Percentiles rank a stretch among this genome's conserved stretches.
phyloP scores from a whole-genome alignment of 2,113 vertebrate species.

The Notarius lentiginosus region DNA sequence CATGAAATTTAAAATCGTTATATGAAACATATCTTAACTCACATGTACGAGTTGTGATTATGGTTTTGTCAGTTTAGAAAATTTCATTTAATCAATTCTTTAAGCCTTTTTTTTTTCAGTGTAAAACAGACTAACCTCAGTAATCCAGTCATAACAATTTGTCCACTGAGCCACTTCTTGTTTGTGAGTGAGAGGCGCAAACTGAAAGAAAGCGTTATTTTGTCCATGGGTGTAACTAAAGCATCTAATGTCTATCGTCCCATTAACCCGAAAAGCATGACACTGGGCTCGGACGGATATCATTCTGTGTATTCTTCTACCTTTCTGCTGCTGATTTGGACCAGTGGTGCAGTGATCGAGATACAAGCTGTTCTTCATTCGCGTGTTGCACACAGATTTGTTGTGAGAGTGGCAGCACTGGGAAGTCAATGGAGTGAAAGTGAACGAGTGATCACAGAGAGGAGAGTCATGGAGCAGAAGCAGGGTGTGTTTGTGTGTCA shows the following conservation, averaged over 20 bases:
- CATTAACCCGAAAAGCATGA: background rate
- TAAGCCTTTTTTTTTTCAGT: background rate
- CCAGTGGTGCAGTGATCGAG: background rate
- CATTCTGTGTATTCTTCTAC: background rate
- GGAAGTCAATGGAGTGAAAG: background rate
- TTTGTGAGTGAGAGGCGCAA: background rate
- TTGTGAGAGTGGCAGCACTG: background rate
- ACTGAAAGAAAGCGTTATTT: background rate
- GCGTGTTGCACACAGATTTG: background rate
- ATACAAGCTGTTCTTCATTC: background rate
- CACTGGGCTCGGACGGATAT: background rate
- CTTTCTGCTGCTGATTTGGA: background rate
- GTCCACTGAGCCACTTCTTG: background rate
- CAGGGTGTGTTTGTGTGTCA: background rate
- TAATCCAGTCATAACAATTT: background rate
- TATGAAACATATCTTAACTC: background rate
- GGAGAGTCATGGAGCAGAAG: background rate
- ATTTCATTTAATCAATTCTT: background rate
- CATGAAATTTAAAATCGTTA: background rate
- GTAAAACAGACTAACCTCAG: background rate
- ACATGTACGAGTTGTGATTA: background rate
- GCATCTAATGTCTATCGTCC: background rate
- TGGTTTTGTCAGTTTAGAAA: background rate
- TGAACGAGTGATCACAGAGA: conserved; percentile 2
- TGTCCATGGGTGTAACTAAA: background rate